A percentile compares a stretch with the other conserved stretches of the same genome.
Evolutionary conservation across 2,113 vertebrate genomes (phyloP).

Genomic region (Fregata magnificens): DNA sequence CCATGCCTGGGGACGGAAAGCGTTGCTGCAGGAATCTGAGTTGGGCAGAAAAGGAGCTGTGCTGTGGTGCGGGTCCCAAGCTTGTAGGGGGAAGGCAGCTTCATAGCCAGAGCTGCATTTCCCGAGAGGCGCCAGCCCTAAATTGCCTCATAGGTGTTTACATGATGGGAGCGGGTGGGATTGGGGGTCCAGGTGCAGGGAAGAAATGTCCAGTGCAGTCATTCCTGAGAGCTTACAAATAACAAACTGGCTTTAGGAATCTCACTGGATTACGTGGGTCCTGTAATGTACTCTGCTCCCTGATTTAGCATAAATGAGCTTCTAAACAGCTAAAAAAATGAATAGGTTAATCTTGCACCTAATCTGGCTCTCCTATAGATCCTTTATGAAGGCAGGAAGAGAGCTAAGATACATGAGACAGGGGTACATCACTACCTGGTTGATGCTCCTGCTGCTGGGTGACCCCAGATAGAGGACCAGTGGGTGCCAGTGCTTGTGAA

Average conservation of each 20-base stretch:
- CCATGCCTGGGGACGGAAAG: accelerated
- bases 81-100: neutral
- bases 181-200: neutral
- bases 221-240: neutral
- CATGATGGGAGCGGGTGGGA: neutral
- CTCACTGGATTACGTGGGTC: neutral
- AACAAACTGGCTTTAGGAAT: neutral
- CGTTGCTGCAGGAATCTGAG: accelerated
- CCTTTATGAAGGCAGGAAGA: neutral
- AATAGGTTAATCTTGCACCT: neutral
- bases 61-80: accelerated
- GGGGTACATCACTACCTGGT: no score
- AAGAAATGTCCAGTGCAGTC: neutral
- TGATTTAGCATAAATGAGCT: neutral
- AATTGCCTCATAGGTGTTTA: neutral
- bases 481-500: neutral
- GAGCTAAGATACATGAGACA: accelerated
- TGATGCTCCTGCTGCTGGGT: neutral
- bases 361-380: neutral
- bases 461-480: neutral
- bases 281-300: neutral
- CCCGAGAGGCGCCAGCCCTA: neutral
- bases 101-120: neutral
- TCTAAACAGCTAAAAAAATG: neutral
- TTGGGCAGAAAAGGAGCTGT: neutral